These are phyloP conservation scores for Charina bottae DNA, from an alignment of 2,113 vertebrate species.

Conservation along the genomic window DNA sequence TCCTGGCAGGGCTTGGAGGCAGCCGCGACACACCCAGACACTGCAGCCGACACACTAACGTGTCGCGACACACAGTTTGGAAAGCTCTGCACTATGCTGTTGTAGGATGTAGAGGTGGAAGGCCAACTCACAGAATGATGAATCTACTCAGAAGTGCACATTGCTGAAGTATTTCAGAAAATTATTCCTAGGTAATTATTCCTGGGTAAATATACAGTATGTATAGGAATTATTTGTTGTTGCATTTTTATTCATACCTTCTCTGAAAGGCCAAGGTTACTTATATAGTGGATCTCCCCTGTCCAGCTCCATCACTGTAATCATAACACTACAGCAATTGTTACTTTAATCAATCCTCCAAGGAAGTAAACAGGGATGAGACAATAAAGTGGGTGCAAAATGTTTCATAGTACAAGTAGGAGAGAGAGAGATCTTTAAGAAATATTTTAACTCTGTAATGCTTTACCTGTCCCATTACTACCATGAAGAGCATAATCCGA, in stretches of 20 bases:
- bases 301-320: neutral
- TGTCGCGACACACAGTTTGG: no score
- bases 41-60: no score
- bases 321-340: neutral
- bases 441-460: neutral
- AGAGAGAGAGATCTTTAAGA: neutral
- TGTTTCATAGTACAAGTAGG: neutral
- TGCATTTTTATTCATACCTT: neutral
- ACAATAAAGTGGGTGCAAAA: neutral
- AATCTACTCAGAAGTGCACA: neutral
- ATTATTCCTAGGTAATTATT: neutral
- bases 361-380: neutral
- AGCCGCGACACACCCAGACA: no score
- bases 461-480: neutral
- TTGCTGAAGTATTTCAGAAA: neutral
- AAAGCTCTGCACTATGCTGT: neutral
- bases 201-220: neutral
- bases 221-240: neutral
- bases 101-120: neutral
- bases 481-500: neutral
- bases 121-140: neutral
- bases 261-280: no score
- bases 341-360: neutral
- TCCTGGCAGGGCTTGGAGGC: no score
- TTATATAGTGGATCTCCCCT: neutral